Conservation (phyloP, 2,797 vertebrate species). For the Siniperca obscura region DNA sequence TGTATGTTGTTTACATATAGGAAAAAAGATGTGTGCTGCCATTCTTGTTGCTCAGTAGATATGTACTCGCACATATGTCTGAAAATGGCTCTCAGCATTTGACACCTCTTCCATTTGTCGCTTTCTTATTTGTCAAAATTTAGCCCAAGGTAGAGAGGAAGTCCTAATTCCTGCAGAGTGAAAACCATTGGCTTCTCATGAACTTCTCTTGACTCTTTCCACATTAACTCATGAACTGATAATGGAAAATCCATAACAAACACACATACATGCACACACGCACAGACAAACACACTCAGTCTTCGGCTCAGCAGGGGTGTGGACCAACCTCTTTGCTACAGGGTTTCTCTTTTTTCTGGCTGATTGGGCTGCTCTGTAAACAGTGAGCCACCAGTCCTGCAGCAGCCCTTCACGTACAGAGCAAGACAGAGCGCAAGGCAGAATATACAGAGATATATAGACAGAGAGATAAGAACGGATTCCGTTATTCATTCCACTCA, state of each 20-base stretch:
- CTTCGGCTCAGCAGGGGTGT: slow-evolving; percentile 53
- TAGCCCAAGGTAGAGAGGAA: background rate
- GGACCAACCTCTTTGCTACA: slow-evolving; percentile 43
- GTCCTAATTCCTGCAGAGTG: no score
- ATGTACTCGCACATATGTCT: background rate
- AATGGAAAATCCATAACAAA: background rate
- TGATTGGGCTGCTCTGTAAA: slow-evolving; percentile 56
- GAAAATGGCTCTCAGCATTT: background rate
- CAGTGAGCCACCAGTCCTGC: slow-evolving; percentile 30
- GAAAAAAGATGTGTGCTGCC: background rate
- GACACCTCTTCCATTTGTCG: background rate
- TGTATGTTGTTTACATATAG: background rate
- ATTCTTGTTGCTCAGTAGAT: background rate
- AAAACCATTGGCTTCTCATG: background rate
- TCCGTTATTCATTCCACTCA: slow-evolving; percentile 56
- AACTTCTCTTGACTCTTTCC: background rate
- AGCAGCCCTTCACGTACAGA: slow-evolving; percentile 11
- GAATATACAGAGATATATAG: background rate
- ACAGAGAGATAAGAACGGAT: slow-evolving; percentile 26
- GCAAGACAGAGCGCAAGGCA: background rate
- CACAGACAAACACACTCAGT: slow-evolving; percentile 5
- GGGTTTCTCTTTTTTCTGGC: slow-evolving; percentile 54
- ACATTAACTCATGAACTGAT: background rate
- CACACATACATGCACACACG: background rate
- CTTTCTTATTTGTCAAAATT: background rate